Percentiles rank a stretch among this genome's conserved stretches.
phyloP scores from a whole-genome alignment of 2,888 invertebrate species.

The Drosophila algonquin region DNA sequence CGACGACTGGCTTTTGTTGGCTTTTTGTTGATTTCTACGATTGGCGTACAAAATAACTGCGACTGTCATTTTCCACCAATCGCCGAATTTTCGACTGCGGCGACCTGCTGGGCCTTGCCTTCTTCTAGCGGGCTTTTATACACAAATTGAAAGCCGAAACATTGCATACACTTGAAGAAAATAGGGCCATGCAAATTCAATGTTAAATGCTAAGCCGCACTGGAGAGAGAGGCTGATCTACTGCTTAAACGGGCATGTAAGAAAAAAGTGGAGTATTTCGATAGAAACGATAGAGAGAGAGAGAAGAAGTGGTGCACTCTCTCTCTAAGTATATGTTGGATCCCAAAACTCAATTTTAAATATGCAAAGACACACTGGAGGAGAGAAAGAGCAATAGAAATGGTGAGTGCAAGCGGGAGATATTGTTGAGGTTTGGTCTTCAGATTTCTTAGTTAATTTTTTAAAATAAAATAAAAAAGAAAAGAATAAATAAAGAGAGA shows the following conservation, averaged over 20 bases:
- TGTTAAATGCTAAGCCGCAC: neutral
- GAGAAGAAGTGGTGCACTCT: too few relatives aligned
- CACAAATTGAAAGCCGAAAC: neutral
- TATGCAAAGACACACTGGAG: neutral
- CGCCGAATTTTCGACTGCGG: constrained; percentile 45
- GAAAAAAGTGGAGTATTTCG: neutral
- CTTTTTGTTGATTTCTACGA: constrained; percentile 51
- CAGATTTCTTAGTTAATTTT: too few relatives aligned
- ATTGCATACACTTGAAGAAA: neutral
- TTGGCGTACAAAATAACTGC: constrained; percentile 67
- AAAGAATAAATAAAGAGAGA: too few relatives aligned
- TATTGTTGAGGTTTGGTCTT: too few relatives aligned
- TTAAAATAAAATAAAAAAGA: too few relatives aligned
- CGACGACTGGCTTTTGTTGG: constrained; percentile 41
- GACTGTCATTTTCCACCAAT: constrained; percentile 78
- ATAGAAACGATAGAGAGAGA: too few relatives aligned
- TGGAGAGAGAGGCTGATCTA: neutral
- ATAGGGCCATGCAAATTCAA: neutral
- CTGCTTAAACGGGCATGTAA: neutral
- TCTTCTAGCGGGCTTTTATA: constrained; percentile 3
- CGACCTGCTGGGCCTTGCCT: constrained; percentile 77
- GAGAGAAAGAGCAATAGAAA: neutral
- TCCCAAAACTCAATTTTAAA: too few relatives aligned
- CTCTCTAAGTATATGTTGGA: too few relatives aligned
- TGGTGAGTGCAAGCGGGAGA: too few relatives aligned